Evolutionary conservation across 23 tunicate species (phyloP), one percentile per base, ranked within the genome.

Genomic region (Clavelina lepadiformis): DNA sequence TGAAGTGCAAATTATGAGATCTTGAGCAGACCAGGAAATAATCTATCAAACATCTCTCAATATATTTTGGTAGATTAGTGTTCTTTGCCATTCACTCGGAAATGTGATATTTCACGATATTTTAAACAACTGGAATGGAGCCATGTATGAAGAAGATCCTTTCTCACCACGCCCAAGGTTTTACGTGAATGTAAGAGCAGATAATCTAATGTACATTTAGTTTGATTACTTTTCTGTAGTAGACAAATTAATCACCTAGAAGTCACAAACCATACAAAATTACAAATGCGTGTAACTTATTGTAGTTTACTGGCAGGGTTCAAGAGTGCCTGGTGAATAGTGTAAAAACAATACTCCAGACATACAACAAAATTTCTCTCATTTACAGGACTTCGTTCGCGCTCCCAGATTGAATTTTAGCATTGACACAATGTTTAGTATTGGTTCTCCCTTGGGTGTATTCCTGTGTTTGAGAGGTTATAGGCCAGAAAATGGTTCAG

Each of bases 31-130:
- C 13, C 21, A 13, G 20, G 24, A 18, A 18, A 6, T 18, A 13
- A 20, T 7, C 24, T 53, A 6, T 11, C 22, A 13, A 6, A 20
- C 23, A 53, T 18, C 6, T 25, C 59, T 53, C 20, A 53, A 53
- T 53, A 53, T 11, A 6, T 53, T 53, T 11, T 11, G 59, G 49
- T 46, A 80, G 87, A 63, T 80, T 21, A 26, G 58, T 27, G 71
- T 82, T 2, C 57, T 89, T 46, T 82, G 89, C 25, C 97, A 89
- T 65, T 89, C 97, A 11, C 75, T 89, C 1, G 97, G 97, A 3
- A 34, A 41, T 44, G 85, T 89, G 18, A 76, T 89, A 31, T 58
- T 89, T 50, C 88, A 81, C 66, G 97, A 89, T 57, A 76, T 89
- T 32, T 34, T 89, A 47, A 81, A 83, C 23, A 51, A 70, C 4